These are phyloP conservation scores for Cromileptes altivelis DNA, from an alignment of 2,113 vertebrate genomes.

Conservation along the genomic window DNA sequence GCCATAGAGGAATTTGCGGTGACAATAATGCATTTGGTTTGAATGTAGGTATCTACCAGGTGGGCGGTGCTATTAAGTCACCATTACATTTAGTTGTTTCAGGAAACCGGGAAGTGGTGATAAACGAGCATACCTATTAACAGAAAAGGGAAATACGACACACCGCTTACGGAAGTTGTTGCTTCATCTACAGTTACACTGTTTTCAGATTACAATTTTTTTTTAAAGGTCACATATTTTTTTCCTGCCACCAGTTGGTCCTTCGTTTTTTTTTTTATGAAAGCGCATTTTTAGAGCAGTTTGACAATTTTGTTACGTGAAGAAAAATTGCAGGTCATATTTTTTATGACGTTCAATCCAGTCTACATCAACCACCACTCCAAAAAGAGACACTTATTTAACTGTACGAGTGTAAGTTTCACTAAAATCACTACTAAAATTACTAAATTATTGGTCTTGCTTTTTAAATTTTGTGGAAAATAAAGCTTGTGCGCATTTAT, in stretches of 20 bases:
- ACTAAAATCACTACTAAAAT: not conserved
- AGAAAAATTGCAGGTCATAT: not conserved
- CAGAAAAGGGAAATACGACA: slow-evolving; percentile 33
- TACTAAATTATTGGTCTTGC: not conserved
- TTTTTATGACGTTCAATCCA: not conserved
- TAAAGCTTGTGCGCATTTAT: slow-evolving; percentile 2
- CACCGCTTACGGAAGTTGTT: not conserved
- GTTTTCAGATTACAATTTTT: not conserved
- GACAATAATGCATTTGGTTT: not conserved
- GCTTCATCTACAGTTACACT: too few relatives aligned
- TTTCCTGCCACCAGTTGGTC: too few relatives aligned
- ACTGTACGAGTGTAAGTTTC: not conserved
- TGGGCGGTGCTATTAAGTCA: slow-evolving; percentile 23
- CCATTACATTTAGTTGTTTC: fast-evolving
- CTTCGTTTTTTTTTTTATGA: not conserved
- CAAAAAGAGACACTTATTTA: not conserved
- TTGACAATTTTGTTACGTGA: not conserved
- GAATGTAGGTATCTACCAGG: fast-evolving
- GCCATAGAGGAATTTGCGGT: fast-evolving
- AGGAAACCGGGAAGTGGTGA: fast-evolving
- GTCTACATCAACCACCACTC: not conserved
- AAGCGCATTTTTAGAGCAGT: not conserved
- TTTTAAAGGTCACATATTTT: not conserved
- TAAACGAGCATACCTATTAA: not conserved
- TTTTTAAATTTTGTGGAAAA: not conserved